Evolutionary conservation across 2,797 vertebrate species (phyloP).

Genomic region (Melanotaenia maccullochi): DNA sequence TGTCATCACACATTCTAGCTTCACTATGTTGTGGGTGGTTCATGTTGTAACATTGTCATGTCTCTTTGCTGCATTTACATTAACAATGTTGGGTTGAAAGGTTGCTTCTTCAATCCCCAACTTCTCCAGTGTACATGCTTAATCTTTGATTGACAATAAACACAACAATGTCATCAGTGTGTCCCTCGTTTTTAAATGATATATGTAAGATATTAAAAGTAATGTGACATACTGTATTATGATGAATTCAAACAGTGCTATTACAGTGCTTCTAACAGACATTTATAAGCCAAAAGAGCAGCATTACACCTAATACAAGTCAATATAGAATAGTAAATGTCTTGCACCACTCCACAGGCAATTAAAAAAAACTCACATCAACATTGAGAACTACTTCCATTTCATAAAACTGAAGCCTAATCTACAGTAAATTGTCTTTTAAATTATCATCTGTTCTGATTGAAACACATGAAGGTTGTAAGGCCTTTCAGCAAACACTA

Average conservation of each 20-base stretch:
- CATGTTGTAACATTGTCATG: not conserved
- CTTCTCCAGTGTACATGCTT: not conserved
- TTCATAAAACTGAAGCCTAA: not conserved
- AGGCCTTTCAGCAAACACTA: not conserved
- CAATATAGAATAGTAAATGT: not conserved
- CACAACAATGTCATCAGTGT: not conserved
- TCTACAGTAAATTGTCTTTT: not conserved
- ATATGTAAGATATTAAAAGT: constrained; percentile 2
- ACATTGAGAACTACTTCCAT: not conserved
- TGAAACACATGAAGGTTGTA: not conserved
- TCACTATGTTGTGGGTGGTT: not conserved
- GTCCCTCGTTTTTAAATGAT: not conserved
- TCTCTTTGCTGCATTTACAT: not conserved
- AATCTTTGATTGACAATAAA: not conserved
- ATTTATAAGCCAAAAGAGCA: not conserved
- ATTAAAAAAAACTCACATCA: not conserved
- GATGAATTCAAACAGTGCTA: no score
- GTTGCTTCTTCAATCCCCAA: not conserved
- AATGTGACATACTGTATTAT: not conserved
- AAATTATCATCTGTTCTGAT: not conserved
- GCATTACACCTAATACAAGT: not conserved
- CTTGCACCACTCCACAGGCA: not conserved
- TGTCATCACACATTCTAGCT: not conserved
- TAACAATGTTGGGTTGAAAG: not conserved
- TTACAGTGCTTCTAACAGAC: no score